A percentile compares a stretch with the other conserved stretches of the same genome.
Conservation (phyloP, 2,113 vertebrate genomes). For the Ictalurus punctatus region DNA sequence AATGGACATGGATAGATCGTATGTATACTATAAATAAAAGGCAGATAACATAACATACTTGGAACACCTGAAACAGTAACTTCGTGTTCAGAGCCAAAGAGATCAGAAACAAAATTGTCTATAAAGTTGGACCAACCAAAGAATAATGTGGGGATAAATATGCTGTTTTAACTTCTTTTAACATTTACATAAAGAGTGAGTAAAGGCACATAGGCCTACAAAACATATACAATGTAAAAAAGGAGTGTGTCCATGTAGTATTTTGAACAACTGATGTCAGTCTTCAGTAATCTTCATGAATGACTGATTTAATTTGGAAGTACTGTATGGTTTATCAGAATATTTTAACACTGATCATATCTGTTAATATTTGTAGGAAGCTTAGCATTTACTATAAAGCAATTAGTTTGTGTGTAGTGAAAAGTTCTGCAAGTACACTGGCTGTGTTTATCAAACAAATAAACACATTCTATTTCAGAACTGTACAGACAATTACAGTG, state of each 20-base stretch:
- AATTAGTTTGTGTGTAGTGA: neutral
- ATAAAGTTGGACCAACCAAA: conserved; percentile 22
- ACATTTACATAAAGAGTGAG: neutral
- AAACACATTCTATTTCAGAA: neutral
- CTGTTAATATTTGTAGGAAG: conserved; percentile 20
- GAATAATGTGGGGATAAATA: neutral
- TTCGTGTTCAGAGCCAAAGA: conserved; percentile 47
- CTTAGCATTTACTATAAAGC: neutral
- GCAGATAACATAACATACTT: no score
- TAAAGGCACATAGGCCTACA: neutral
- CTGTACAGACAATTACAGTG: no score
- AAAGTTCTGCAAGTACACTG: neutral
- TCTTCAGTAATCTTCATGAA: neutral
- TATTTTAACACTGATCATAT: neutral
- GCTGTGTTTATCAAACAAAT: neutral
- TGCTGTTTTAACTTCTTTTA: neutral
- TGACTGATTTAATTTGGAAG: neutral
- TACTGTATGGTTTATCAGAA: neutral
- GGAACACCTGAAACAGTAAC: no score
- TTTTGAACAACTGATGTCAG: neutral
- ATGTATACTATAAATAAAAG: no score
- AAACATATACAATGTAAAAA: neutral
- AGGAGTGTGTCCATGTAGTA: neutral
- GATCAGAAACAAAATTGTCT: conserved; percentile 33
- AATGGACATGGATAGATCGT: no score